Conservation (phyloP, 2,797 vertebrate genomes). For the Cyclopterus lumpus region DNA sequence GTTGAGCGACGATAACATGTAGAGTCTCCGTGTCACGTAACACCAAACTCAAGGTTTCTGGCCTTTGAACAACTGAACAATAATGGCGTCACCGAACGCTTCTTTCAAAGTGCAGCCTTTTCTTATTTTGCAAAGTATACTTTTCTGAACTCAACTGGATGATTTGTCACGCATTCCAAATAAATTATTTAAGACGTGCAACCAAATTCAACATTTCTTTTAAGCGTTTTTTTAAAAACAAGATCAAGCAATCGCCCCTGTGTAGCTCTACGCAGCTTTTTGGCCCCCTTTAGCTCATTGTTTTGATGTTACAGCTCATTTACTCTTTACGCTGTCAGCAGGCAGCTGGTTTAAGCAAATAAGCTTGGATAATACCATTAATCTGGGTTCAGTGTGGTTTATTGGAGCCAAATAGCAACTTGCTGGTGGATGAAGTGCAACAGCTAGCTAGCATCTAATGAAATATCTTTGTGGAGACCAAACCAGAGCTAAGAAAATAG, state of each 20-base stretch:
- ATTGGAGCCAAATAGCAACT: background rate
- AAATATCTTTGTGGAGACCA: background rate
- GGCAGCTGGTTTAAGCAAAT: conserved; percentile 11
- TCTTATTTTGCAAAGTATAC: background rate
- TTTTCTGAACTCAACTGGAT: background rate
- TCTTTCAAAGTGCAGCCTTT: background rate
- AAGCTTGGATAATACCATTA: background rate
- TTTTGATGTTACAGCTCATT: conserved; percentile 15
- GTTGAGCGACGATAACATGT: background rate
- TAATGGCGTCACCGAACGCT: background rate
- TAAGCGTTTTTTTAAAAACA: too few relatives aligned
- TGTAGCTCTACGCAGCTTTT: too few relatives aligned
- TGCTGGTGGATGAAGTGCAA: background rate
- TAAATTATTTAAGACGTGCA: background rate
- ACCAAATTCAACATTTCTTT: too few relatives aligned
- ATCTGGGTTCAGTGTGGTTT: background rate
- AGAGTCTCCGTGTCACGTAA: background rate
- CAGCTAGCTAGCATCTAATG: background rate
- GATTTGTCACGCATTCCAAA: background rate
- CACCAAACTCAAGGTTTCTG: background rate
- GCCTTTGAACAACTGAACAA: background rate
- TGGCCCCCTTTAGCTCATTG: conserved; percentile 7
- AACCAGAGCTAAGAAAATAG: background rate
- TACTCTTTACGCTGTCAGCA: background rate
- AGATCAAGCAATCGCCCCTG: too few relatives aligned